These are phyloP conservation scores for Acanthochromis polyacanthus DNA, from an alignment of 2,113 vertebrate species.

Conservation along the genomic window DNA sequence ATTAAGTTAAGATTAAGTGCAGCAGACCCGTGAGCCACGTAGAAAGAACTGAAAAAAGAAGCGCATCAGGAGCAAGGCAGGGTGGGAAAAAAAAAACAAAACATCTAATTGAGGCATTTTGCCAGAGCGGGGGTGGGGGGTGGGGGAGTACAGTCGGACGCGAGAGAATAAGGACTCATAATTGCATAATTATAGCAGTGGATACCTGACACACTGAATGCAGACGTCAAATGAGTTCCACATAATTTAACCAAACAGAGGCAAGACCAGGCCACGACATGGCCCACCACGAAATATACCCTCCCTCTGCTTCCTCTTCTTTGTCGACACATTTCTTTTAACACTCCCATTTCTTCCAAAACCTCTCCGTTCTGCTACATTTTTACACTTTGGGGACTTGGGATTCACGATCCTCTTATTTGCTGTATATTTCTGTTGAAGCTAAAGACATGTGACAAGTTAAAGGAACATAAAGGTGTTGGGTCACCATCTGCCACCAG, in stretches of 20 bases:
- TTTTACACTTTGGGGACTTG: slow-evolving; percentile 10
- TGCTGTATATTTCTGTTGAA: not conserved
- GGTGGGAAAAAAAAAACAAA: slow-evolving; percentile 2
- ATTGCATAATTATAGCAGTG: slow-evolving; percentile 87
- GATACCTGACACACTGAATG: slow-evolving; percentile 86
- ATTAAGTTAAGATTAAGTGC: slow-evolving; percentile 43
- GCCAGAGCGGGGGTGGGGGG: slow-evolving; percentile 30
- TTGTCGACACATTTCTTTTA: slow-evolving; percentile 21
- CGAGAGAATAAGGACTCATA: slow-evolving; percentile 84
- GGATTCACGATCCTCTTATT: not conserved
- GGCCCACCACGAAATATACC: slow-evolving; percentile 61
- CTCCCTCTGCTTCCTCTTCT: slow-evolving; percentile 36
- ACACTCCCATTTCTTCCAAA: slow-evolving; percentile 18
- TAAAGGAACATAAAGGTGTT: too few species aligned
- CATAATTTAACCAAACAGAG: slow-evolving; percentile 87
- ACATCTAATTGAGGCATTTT: slow-evolving; percentile 71
- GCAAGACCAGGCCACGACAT: slow-evolving; percentile 76
- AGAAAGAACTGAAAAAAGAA: slow-evolving; percentile 48
- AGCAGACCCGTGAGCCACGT: slow-evolving; percentile 1
- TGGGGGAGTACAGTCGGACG: slow-evolving; percentile 70
- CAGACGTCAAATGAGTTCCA: slow-evolving; percentile 86
- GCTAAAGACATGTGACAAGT: not conserved
- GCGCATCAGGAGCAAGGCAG: slow-evolving; percentile 28
- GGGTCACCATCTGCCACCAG: too few species aligned
- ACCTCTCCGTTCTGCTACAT: slow-evolving; percentile 2